Percentiles rank a stretch among this genome's conserved stretches.
phyloP scores from a whole-genome alignment of 1,140 invertebrate species.

The Acyrthosiphon pisum region DNA sequence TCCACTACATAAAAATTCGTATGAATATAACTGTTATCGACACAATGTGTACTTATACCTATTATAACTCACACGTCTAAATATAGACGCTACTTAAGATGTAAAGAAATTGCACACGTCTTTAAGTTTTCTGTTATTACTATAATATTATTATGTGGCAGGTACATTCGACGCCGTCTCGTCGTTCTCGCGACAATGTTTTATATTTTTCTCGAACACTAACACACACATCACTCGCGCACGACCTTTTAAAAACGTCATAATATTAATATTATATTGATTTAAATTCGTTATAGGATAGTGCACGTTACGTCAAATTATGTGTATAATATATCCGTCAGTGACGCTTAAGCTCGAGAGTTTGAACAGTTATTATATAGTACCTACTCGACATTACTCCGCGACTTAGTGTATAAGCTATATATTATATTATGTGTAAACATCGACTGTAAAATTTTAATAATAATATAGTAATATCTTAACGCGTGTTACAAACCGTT shows the following conservation, averaged over 20 bases:
- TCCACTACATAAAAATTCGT: not conserved
- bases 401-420: no score
- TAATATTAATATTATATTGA: not conserved
- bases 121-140: not conserved
- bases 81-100: no score
- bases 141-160: not conserved
- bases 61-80: not conserved
- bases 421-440: not conserved
- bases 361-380: not conserved
- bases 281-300: not conserved
- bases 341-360: slow-evolving; percentile 17
- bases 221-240: not conserved
- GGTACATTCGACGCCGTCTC: not conserved
- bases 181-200: not conserved
- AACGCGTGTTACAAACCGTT: not conserved
- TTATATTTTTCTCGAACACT: not conserved
- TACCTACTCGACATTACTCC: slow-evolving; percentile 16
- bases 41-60: not conserved
- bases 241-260: slow-evolving; percentile 13
- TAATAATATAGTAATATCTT: not conserved
- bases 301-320: not conserved
- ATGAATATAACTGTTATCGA: not conserved
- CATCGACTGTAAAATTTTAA: not conserved
- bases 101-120: not conserved
- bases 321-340: not conserved